Conservation (phyloP, 2,888 invertebrate genomes). For the Linnaemya vulpina region DNA sequence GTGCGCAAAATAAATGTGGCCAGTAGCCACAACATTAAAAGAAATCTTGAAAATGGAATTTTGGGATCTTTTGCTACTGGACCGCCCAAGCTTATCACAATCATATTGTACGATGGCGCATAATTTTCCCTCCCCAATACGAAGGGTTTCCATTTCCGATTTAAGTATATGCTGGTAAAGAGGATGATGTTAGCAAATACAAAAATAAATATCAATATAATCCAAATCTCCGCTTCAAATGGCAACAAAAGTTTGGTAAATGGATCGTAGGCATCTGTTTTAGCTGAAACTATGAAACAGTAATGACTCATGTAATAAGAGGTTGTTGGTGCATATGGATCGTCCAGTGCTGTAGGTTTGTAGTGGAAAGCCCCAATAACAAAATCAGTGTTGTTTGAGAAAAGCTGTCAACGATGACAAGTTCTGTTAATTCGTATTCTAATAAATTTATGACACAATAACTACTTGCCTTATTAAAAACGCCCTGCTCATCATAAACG, state of each 20-base stretch:
- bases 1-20: slow-evolving; percentile 74
- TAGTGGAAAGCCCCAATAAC: slow-evolving; percentile 74
- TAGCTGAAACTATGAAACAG: slow-evolving; percentile 71
- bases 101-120: slow-evolving; percentile 74
- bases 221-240: slow-evolving; percentile 72
- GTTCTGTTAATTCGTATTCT: not conserved
- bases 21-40: slow-evolving; percentile 75
- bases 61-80: slow-evolving; percentile 66
- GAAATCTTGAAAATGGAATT: slow-evolving; percentile 75
- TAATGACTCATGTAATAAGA: slow-evolving; percentile 73
- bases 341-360: slow-evolving; percentile 67
- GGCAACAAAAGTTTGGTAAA: slow-evolving; percentile 73
- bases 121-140: slow-evolving; percentile 72
- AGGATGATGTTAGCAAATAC: slow-evolving; percentile 61
- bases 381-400: slow-evolving; percentile 72
- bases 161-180: slow-evolving; percentile 6
- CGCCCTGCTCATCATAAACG: slow-evolving; percentile 61
- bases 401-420: slow-evolving; percentile 68
- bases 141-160: slow-evolving; percentile 58
- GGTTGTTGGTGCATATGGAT: slow-evolving; percentile 69
- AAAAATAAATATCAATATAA: slow-evolving; percentile 62
- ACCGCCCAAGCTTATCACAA: slow-evolving; percentile 74
- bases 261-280: slow-evolving; percentile 67
- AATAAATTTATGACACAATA: not conserved
- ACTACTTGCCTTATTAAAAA: slow-evolving; percentile 72